Percentiles rank a stretch among this genome's conserved stretches.
These are phyloP conservation scores for Apocrypta bakeri DNA, from an alignment of 1,140 invertebrate species.

Conservation along the genomic window DNA sequence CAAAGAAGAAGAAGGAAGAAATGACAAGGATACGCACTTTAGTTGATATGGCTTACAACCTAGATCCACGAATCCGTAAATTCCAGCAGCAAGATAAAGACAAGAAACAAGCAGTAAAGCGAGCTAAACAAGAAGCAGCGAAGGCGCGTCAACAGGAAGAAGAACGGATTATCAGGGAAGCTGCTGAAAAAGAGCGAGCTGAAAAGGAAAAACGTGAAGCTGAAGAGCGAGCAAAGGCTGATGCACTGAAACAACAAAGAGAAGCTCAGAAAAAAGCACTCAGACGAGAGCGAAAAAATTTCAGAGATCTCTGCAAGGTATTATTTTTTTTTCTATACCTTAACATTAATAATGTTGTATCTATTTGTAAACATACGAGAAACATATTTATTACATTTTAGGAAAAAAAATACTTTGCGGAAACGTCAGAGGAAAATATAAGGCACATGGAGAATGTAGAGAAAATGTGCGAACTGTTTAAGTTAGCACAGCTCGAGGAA, in stretches of 20 bases:
- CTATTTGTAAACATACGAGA: too few relatives aligned
- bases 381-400: background rate
- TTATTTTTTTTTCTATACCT: background rate
- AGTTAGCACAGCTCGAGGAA: constrained; percentile 82
- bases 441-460: constrained; percentile 92
- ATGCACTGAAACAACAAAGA: constrained; percentile 90
- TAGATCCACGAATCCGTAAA: constrained; percentile 92
- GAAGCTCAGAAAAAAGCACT: constrained; percentile 88
- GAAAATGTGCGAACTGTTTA: constrained; percentile 89
- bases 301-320: constrained; percentile 89
- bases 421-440: constrained; percentile 83
- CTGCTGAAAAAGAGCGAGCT: constrained; percentile 78
- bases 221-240: constrained; percentile 85
- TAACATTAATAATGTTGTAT: background rate
- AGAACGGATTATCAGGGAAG: constrained; percentile 82
- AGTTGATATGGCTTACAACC: constrained; percentile 94
- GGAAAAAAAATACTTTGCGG: constrained; percentile 87
- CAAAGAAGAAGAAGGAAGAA: constrained; percentile 97
- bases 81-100: constrained; percentile 97
- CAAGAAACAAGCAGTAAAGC: constrained; percentile 90
- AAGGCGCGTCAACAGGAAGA: constrained; percentile 89
- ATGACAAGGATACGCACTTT: constrained; percentile 90
- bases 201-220: constrained; percentile 90
- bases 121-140: constrained; percentile 91
- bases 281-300: constrained; percentile 89